phyloP scores from a whole-genome alignment of 2,888 invertebrate genomes.

The Lasiommata megera region DNA sequence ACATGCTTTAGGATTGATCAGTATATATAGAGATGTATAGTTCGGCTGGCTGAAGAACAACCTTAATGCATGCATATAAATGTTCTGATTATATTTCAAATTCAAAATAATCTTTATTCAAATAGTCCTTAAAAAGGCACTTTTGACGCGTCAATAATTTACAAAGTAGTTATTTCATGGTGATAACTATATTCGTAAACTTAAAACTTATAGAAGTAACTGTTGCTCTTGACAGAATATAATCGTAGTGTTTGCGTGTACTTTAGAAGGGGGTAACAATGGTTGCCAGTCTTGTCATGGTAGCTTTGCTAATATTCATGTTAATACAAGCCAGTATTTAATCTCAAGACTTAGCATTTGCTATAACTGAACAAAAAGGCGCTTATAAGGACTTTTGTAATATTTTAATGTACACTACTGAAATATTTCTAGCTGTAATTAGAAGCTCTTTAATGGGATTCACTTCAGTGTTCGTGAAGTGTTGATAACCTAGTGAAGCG shows the following conservation, averaged over 20 bases:
- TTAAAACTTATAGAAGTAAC: too few relatives aligned
- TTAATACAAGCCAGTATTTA: conserved; percentile 49
- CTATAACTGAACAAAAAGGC: conserved; percentile 88
- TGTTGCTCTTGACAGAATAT: conserved; percentile 47
- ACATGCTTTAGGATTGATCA: conserved; percentile 92
- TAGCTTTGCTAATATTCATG: conserved; percentile 58
- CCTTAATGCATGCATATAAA: too few relatives aligned
- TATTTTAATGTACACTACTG: conserved; percentile 87
- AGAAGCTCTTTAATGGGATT: conserved; percentile 90
- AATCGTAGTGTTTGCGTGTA: conserved; percentile 51
- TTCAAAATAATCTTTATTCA: too few relatives aligned
- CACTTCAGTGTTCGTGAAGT: conserved; percentile 85
- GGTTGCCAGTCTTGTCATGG: conserved; percentile 48
- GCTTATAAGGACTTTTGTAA: conserved; percentile 85
- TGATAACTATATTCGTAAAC: too few relatives aligned
- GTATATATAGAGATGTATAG: too few relatives aligned
- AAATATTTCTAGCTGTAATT: conserved; percentile 90
- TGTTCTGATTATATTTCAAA: too few relatives aligned
- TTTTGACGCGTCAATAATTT: too few relatives aligned
- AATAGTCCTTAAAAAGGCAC: too few relatives aligned
- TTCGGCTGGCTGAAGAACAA: conserved; percentile 87
- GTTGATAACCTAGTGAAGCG: too few relatives aligned
- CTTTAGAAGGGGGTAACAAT: conserved; percentile 54
- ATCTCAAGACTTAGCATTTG: conserved; percentile 82
- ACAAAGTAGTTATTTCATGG: too few relatives aligned